Evolutionary conservation across 2,888 invertebrate species (phyloP).

Genomic region (Drosophila ustulata): DNA sequence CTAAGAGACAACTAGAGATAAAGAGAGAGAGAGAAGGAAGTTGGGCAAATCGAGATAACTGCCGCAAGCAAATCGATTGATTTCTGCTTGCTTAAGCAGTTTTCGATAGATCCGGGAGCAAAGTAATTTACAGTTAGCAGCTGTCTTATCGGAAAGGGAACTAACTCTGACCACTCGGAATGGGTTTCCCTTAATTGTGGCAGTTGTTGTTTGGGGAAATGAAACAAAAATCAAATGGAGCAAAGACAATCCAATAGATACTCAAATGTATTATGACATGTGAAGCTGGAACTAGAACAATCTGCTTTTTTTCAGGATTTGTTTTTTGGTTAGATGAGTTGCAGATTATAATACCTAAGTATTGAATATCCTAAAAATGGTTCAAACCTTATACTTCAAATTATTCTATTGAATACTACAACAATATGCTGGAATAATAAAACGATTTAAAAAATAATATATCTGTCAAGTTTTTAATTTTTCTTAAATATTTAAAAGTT

Average conservation of each 20-base stretch:
- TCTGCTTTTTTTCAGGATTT: too few species aligned
- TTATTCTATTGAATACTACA: too few species aligned
- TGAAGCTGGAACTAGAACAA: too few species aligned
- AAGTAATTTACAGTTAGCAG: slow-evolving; percentile 69
- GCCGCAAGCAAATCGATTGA: slow-evolving; percentile 68
- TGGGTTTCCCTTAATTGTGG: slow-evolving; percentile 15
- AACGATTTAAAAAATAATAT: too few species aligned
- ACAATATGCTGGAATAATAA: too few species aligned
- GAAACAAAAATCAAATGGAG: background rate
- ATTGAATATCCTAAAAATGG: too few species aligned
- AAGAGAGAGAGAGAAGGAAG: background rate
- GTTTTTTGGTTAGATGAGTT: too few species aligned
- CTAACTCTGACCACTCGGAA: slow-evolving; percentile 16
- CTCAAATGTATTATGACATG: background rate
- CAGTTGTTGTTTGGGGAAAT: background rate
- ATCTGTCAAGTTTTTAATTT: too few species aligned
- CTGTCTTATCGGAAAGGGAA: slow-evolving; percentile 4
- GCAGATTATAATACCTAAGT: too few species aligned
- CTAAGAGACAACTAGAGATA: slow-evolving; percentile 32
- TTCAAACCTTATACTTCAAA: too few species aligned
- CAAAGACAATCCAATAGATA: background rate
- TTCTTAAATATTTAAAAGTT: too few species aligned
- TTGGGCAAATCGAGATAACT: background rate
- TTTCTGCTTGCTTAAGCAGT: slow-evolving; percentile 75
- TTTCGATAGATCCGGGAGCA: slow-evolving; percentile 46